Base-by-base conservation (phyloP, 1,140 invertebrate genomes). In the Drosophila novamexicana region DNA sequence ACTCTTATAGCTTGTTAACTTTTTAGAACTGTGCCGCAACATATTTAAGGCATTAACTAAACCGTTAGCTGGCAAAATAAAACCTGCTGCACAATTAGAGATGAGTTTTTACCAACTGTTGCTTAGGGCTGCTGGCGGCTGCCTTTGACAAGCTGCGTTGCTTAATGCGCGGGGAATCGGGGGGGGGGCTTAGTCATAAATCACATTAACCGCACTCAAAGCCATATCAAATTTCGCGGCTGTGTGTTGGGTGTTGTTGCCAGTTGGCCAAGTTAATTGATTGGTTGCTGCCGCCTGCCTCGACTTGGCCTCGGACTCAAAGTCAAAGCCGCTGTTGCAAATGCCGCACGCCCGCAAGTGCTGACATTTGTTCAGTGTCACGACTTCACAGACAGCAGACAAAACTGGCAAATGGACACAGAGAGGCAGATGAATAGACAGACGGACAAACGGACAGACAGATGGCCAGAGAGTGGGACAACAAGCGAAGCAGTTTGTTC, bases 291-390 rank as follows among this genome's bases (percentile, higher is more conserved):
- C 37, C 52, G 63, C 63, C 39, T 44, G 36, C 71, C 75, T 14
- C 66, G 63, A 47, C 50, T 77, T 73, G 83, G 79, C 83, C 83
- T 83, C 83, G 78, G 76, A 71, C 79, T 76, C 82, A 85, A 88
- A 86, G 75, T 68, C 75, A 68, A 77, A 64, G 71, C 71, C 75
- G 75, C 39, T 72, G 68, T 63, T 42, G 42, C 54, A 52, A 49
- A 74, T 59, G 71, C 72, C 64, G 79, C 79, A 86, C 83, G 76
- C 83, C 83, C 84, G 84, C 83, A 86, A 86, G 84, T 86, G 83
- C 83, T 86, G 83, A 86, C 83, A 86, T 86, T 86, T 86, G 84
- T 86, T 83, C 76, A 79, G 84, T 86, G 83, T 89, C 83, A 86
- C 83, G 84, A 88, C 84, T 85, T 65, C 49, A 66, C 67, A 68